Conservation (phyloP, 2,888 invertebrate genomes). For the Xanthia togata region DNA sequence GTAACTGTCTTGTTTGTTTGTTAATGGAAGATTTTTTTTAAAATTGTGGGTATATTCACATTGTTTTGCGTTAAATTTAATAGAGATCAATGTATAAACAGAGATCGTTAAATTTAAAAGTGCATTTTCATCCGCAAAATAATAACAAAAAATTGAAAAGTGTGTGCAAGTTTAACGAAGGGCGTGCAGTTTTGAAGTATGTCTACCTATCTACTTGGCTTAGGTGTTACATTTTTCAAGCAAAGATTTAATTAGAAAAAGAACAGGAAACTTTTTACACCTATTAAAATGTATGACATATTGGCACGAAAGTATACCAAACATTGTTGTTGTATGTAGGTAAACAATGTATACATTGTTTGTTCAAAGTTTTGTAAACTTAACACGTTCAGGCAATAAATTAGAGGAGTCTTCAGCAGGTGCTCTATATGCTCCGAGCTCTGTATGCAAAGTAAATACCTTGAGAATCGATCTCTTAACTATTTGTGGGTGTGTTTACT, state of each 20-base stretch:
- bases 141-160: no score
- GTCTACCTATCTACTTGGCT: neutral
- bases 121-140: no score
- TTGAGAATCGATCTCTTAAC: slow-evolving; percentile 32
- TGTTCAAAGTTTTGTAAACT: slow-evolving; percentile 44
- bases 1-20: neutral
- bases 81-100: no score
- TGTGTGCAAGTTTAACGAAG: no score
- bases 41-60: neutral
- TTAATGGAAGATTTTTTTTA: neutral
- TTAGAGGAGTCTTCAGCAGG: slow-evolving; percentile 34
- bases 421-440: slow-evolving; percentile 44
- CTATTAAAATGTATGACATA: neutral
- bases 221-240: neutral
- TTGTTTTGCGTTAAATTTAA: neutral
- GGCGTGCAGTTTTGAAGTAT: no score
- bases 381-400: slow-evolving; percentile 53
- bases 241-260: neutral
- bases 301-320: neutral
- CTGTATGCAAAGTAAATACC: slow-evolving; percentile 46
- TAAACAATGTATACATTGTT: slow-evolving; percentile 28
- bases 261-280: neutral
- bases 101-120: no score
- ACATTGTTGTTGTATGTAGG: neutral
- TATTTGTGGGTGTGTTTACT: slow-evolving; percentile 25